Conservation (phyloP, 2,888 invertebrate species). For the Lordiphosa fenestrarum region DNA sequence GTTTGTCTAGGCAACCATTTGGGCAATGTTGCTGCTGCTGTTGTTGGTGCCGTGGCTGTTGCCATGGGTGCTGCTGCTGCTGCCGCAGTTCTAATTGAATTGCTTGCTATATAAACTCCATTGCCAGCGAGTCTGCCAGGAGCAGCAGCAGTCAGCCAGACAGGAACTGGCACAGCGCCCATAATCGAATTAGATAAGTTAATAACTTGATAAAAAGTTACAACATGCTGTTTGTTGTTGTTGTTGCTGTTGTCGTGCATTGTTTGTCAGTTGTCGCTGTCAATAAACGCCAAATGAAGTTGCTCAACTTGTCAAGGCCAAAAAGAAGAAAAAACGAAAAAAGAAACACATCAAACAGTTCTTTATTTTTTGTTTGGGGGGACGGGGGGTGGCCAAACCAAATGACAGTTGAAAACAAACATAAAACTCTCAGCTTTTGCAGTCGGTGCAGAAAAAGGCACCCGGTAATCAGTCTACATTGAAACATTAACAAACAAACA, state of each 20-base stretch:
- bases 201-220: slow-evolving; percentile 75
- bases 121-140: slow-evolving; percentile 4
- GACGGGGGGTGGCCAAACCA: not conserved
- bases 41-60: slow-evolving; percentile 35
- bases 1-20: slow-evolving; percentile 50
- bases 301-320: slow-evolving; percentile 54
- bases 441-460: not conserved
- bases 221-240: slow-evolving; percentile 26
- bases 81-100: slow-evolving; percentile 69
- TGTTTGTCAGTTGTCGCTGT: slow-evolving; percentile 69
- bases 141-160: slow-evolving; percentile 6
- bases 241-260: slow-evolving; percentile 43
- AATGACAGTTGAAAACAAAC: slow-evolving; percentile 21
- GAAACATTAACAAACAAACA: slow-evolving; percentile 2
- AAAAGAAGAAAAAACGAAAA: slow-evolving; percentile 11
- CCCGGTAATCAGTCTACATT: no score
- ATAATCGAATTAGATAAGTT: slow-evolving; percentile 75
- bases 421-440: slow-evolving; percentile 27
- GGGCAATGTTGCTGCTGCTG: slow-evolving; percentile 26
- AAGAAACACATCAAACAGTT: no score
- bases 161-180: slow-evolving; percentile 35
- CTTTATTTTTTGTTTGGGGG: not conserved
- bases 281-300: slow-evolving; percentile 67
- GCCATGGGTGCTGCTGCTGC: slow-evolving; percentile 29
- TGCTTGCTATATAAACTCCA: slow-evolving; percentile 60